Evolutionary conservation across 2,113 vertebrate species (phyloP).

Genomic region (Oophaga pumilio): DNA sequence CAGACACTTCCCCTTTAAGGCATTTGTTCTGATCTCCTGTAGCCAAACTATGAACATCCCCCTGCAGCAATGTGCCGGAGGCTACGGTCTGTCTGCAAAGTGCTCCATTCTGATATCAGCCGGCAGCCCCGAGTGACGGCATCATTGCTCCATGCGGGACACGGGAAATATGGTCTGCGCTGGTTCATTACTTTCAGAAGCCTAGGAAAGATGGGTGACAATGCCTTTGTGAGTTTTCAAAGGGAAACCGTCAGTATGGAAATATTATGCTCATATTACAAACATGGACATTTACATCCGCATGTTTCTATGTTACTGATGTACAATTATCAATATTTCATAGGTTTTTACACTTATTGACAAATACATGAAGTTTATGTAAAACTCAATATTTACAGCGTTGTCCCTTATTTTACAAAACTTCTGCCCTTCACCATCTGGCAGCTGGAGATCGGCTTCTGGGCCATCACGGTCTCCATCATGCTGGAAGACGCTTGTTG

Average conservation of each 20-base stretch:
- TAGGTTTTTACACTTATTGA: too few relatives aligned
- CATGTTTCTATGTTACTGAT: too few relatives aligned
- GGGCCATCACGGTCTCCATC: too few relatives aligned
- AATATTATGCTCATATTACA: too few relatives aligned
- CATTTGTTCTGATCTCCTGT: conserved; percentile 8
- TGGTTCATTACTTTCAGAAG: background rate
- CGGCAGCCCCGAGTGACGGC: background rate
- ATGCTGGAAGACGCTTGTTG: too few relatives aligned
- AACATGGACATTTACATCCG: too few relatives aligned
- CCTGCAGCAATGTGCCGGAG: conserved; percentile 11
- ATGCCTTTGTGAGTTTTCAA: background rate
- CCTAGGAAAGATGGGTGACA: background rate
- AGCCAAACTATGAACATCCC: background rate
- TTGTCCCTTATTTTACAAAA: too few relatives aligned
- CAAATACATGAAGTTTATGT: too few relatives aligned
- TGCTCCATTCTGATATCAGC: background rate
- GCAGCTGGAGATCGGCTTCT: too few relatives aligned
- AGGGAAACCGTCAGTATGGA: background rate
- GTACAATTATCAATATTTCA: too few relatives aligned
- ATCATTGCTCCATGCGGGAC: background rate
- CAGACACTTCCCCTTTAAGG: conserved; percentile 17
- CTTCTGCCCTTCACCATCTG: too few relatives aligned
- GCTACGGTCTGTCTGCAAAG: background rate
- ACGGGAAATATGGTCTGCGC: background rate
- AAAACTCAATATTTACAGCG: too few relatives aligned